These are phyloP conservation scores for Asteroscopus sphinx DNA, from an alignment of 2,888 invertebrate genomes.

Conservation along the genomic window DNA sequence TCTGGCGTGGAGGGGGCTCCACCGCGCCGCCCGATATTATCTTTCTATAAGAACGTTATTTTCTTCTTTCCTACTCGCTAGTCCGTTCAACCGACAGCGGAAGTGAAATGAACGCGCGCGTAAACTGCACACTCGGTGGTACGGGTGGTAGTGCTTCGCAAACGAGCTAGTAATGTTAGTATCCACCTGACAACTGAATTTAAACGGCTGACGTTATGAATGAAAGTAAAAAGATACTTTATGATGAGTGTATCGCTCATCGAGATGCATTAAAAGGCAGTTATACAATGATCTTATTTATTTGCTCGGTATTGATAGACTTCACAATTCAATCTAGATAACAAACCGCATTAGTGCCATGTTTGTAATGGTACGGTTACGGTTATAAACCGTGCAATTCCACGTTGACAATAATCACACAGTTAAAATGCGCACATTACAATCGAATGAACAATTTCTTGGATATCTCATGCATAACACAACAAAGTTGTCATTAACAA, in stretches of 20 bases:
- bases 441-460: conserved; percentile 52
- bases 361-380: conserved; percentile 35
- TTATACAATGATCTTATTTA: conserved; percentile 36
- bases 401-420: conserved; percentile 52
- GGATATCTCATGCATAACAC: conserved; percentile 54
- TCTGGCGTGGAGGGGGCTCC: conserved; percentile 77
- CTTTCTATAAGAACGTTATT: conserved; percentile 87
- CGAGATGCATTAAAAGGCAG: conserved; percentile 41
- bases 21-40: conserved; percentile 81
- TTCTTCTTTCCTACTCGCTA: conserved; percentile 85
- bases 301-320: conserved; percentile 33
- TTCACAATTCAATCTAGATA: conserved; percentile 46
- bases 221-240: conserved; percentile 55
- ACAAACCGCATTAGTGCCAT: conserved; percentile 41
- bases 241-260: conserved; percentile 35
- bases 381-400: conserved; percentile 49
- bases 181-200: conserved; percentile 59
- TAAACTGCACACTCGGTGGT: conserved; percentile 77
- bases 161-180: conserved; percentile 43
- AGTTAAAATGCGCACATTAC: conserved; percentile 47
- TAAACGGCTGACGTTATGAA: conserved; percentile 57
- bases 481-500: conserved; percentile 41
- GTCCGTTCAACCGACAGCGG: conserved; percentile 87
- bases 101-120: conserved; percentile 87
- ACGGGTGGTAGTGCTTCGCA: conserved; percentile 57